Base-by-base conservation (phyloP, 1,140 invertebrate genomes). In the Caerostris extrusa region DNA sequence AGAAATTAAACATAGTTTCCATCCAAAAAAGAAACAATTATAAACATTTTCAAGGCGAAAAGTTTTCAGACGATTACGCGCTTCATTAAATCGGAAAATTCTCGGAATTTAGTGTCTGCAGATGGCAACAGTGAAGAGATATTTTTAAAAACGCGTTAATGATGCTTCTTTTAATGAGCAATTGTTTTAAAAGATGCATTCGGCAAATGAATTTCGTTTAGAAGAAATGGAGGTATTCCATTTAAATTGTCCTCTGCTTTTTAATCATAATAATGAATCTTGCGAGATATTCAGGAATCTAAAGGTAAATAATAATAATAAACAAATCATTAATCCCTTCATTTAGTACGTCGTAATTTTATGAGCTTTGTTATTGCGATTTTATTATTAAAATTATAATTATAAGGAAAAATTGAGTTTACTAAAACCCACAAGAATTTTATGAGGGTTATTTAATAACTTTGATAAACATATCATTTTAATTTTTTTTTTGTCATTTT, bases 41-140 rank as follows among this genome's bases (percentile, higher is more conserved):
- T 34, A 2, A 34, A 34, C 34, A 34, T 34, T 34, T 34, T 34
- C 34, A 1, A n/a, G 0, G 34, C 34, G 34, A 1, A 34, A 34
- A 34, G 34, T 34, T 34, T 34, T 34, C 34, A 34, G 34, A 71
- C 69, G 69, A 71, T 71, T 71, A 71, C 19, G 34, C 69, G 7
- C 69, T 71, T 71, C 69, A 71, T 71, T 71, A 71, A 71, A 71
- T 71, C 34, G 69, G 69, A 71, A 71, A 71, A 71, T n/a, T 7
- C 19, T 34, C 3, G 34, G 34, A 3, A 71, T 71, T 34, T 10
- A 7, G 69, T 10, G 5, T 34, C 34, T 71, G 34, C 34, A 71
- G 19, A 71, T 71, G 69, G 69, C 69, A 71, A 71, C 69, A 8
- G 8, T 71, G 14, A 71, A 34, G 12, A 5, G 7, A 71, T 71